A percentile compares a stretch with the other conserved stretches of the same genome.
These are phyloP conservation scores for Lamproptera curius DNA, from an alignment of 2,888 invertebrate species.

Conservation along the genomic window DNA sequence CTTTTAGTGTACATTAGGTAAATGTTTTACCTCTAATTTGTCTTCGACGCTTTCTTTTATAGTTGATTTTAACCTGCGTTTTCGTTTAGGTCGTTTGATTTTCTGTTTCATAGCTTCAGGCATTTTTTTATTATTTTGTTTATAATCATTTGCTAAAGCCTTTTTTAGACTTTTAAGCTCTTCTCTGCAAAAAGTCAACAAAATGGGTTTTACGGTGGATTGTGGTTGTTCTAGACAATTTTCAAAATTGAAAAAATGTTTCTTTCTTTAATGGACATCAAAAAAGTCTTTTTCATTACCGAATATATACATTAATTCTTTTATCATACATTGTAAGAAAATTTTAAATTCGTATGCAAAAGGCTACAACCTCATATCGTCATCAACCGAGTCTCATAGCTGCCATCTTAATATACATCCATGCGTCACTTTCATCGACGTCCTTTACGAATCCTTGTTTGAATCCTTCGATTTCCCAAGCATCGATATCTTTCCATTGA, in stretches of 20 bases:
- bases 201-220: no score
- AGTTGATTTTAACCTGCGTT: slow-evolving; percentile 29
- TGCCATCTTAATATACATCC: slow-evolving; percentile 42
- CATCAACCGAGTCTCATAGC: slow-evolving; percentile 38
- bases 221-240: no score
- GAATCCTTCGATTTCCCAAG: slow-evolving; percentile 32
- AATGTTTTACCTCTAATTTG: slow-evolving; percentile 47
- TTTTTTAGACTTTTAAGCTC: slow-evolving; percentile 43
- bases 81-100: slow-evolving; percentile 31
- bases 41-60: slow-evolving; percentile 33
- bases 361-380: slow-evolving; percentile 50
- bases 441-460: slow-evolving; percentile 41
- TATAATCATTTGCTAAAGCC: slow-evolving; percentile 51
- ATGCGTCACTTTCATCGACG: slow-evolving; percentile 37
- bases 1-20: no score
- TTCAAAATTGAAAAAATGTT: no score
- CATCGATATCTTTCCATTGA: slow-evolving; percentile 47
- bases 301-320: no score
- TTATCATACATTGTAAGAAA: no score
- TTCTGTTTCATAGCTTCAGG: slow-evolving; percentile 41
- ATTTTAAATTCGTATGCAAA: no score
- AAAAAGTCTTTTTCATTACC: no score
- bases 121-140: slow-evolving; percentile 42
- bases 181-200: slow-evolving; percentile 34
- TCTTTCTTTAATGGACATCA: no score